Conservation (phyloP, 2,797 vertebrate species). For the Sphenodon punctatus region DNA sequence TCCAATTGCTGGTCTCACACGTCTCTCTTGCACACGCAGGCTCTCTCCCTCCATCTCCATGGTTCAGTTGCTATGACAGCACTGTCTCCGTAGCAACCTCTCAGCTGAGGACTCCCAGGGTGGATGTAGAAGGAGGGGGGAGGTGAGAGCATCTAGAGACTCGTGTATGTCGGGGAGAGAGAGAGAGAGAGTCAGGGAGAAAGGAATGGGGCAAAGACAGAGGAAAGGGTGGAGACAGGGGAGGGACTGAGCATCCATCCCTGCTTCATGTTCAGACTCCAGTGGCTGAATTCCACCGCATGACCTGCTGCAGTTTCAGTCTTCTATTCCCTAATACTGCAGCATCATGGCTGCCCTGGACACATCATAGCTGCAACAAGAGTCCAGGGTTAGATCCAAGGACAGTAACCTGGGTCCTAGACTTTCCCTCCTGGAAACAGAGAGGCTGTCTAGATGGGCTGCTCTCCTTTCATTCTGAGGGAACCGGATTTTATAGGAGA, state of each 20-base stretch:
- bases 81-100: neutral
- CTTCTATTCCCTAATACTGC: too few relatives aligned
- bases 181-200: neutral
- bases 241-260: neutral
- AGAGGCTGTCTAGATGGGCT: neutral
- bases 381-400: neutral
- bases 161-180: neutral
- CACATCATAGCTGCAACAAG: neutral
- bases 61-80: neutral
- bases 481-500: neutral
- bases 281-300: neutral
- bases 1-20: fast-evolving
- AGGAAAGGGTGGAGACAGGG: neutral
- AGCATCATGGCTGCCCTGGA: neutral
- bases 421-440: neutral
- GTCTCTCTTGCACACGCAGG: neutral
- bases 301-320: too few relatives aligned
- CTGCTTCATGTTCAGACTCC: neutral
- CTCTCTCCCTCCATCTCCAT: neutral
- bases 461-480: neutral
- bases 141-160: neutral
- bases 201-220: neutral
- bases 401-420: neutral
- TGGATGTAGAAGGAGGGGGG: neutral
- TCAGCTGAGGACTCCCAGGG: neutral